Evolutionary conservation across 2,888 invertebrate species (phyloP), one percentile per base, ranked within the genome.

Genomic region (Hemithea aestivaria): DNA sequence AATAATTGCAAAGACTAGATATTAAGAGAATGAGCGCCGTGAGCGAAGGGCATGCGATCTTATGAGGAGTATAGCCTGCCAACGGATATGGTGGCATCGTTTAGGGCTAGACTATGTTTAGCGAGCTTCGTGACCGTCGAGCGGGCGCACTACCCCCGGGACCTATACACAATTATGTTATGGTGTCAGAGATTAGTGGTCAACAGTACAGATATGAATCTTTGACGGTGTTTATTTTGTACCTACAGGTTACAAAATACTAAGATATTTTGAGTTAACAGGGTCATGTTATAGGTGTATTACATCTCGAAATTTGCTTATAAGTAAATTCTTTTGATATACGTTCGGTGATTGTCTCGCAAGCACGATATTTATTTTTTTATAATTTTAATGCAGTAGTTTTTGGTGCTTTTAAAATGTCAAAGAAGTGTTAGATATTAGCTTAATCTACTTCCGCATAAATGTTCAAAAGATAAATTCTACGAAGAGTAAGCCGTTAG

Each of bases 31-130:
- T n/a, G 20, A 8, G 33, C 26, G 29, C 41, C 33, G 36, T 36
- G 36, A 42, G 33, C 41, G 32, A 33, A 34, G 33, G 26, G 66
- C 64, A 67, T 69, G 66, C 62, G 60, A 66, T 66, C 62, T 66
- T 69, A 69, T 68, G 69, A 68, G 69, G 66, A 64, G 66, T 65
- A 64, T 61, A 63, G 69, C 58, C 61, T 63, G 67, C 68, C 66
- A 71, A 72, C 77, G 77, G 77, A 80, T 82, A 83, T 82, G 81
- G 82, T 79, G 75, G 78, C 79, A 75, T 77, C 78, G 76, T 78
- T 82, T 79, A 73, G 73, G 71, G 67, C 67, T 73, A 66, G 71
- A 68, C 75, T 82, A 73, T 81, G 81, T 80, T 82, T 78, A 83
- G 77, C 72, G 62, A 64, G 63, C 65, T 62, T 78, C 84, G 82